phyloP scores from a whole-genome alignment of 2,113 vertebrate species.

The Phaethornis superciliosus region DNA sequence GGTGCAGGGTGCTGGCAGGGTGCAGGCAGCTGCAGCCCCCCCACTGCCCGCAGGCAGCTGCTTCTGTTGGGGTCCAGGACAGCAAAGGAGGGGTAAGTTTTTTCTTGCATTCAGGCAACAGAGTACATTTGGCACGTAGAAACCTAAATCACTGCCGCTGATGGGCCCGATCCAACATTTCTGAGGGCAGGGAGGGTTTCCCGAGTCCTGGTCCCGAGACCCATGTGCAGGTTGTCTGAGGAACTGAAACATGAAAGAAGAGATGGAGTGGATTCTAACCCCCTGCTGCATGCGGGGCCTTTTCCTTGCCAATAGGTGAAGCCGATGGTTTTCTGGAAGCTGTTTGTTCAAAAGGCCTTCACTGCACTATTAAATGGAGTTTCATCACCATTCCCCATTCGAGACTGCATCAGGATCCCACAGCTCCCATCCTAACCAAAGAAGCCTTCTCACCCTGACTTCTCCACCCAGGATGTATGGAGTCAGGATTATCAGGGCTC shows the following conservation, averaged over 20 bases:
- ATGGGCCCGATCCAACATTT: neutral
- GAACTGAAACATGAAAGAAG: neutral
- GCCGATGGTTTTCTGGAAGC: constrained; percentile 1
- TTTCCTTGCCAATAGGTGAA: constrained; percentile 1
- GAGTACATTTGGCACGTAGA: neutral
- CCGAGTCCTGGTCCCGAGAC: neutral
- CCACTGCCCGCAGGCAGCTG: neutral
- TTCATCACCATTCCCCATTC: neutral
- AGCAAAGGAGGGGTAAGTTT: rapidly evolving
- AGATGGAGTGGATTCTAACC: neutral
- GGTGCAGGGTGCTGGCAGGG: too few species aligned
- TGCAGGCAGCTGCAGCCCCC: too few species aligned
- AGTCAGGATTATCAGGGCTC: neutral
- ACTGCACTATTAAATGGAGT: constrained; percentile 19
- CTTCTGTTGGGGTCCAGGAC: neutral
- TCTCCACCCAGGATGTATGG: neutral
- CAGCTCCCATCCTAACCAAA: neutral
- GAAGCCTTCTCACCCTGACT: neutral
- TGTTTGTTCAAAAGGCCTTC: constrained; percentile 33
- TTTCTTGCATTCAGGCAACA: neutral
- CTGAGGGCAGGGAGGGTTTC: neutral
- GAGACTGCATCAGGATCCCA: neutral
- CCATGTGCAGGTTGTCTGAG: neutral
- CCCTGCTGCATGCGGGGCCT: neutral
- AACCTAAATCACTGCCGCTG: neutral